Percentiles rank a stretch among this genome's conserved stretches.
phyloP scores from a whole-genome alignment of 1,140 invertebrate genomes.

The Macrobrachium nipponense region DNA sequence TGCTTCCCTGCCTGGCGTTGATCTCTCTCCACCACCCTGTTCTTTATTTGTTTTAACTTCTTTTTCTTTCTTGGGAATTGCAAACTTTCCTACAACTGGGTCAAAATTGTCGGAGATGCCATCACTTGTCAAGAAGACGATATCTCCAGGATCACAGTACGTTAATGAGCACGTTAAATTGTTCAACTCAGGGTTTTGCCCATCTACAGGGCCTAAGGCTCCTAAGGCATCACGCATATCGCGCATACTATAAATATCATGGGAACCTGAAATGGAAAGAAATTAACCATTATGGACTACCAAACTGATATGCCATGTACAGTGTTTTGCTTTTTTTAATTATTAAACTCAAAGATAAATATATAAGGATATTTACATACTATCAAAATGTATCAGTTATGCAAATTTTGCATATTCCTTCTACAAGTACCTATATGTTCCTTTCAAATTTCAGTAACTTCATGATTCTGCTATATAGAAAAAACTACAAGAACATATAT shows the following conservation, averaged over 20 bases:
- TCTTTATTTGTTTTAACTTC: slow-evolving; percentile 19
- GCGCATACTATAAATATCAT: slow-evolving; percentile 87
- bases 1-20: slow-evolving; percentile 28
- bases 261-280: slow-evolving; percentile 77
- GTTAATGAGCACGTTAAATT: slow-evolving; percentile 92
- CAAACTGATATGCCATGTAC: no score
- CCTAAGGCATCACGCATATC: slow-evolving; percentile 93
- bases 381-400: no score
- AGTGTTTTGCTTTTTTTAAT: no score
- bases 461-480: no score
- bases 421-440: no score
- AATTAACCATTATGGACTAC: background rate
- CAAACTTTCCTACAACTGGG: slow-evolving; percentile 93
- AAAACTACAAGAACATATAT: no score
- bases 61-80: slow-evolving; percentile 72
- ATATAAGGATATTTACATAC: no score
- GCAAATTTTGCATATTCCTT: no score
- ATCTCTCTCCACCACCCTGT: slow-evolving; percentile 22
- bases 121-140: slow-evolving; percentile 90
- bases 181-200: slow-evolving; percentile 87
- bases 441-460: no score
- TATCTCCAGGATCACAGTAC: slow-evolving; percentile 83
- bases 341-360: no score
- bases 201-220: slow-evolving; percentile 89
- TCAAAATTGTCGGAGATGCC: slow-evolving; percentile 96